Evolutionary conservation across 2,888 invertebrate species (phyloP).

Genomic region (Parascotia fuliginaria): DNA sequence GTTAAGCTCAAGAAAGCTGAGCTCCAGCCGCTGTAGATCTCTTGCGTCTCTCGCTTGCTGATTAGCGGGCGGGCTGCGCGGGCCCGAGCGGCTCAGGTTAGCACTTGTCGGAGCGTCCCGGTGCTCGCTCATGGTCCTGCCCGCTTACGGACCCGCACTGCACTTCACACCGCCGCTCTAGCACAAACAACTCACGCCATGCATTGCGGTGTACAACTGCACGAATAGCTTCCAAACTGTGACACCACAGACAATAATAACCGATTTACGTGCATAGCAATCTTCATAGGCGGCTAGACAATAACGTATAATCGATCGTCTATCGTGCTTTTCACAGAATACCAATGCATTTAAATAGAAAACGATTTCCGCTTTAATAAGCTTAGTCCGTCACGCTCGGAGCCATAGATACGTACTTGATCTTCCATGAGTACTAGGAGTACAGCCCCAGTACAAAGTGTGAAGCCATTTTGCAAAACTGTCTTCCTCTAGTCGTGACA

Average conservation of each 20-base stretch:
- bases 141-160: conserved; percentile 47
- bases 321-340: conserved; percentile 68
- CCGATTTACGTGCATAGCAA: conserved; percentile 73
- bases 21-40: conserved; percentile 78
- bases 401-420: conserved; percentile 75
- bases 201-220: conserved; percentile 67
- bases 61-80: conserved; percentile 67
- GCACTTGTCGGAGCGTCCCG: conserved; percentile 67
- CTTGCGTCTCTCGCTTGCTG: conserved; percentile 60
- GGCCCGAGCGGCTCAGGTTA: conserved; percentile 54
- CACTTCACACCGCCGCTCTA: conserved; percentile 60
- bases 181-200: conserved; percentile 66
- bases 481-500: conserved; percentile 77
- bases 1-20: conserved; percentile 82
- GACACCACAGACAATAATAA: conserved; percentile 71
- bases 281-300: conserved; percentile 66
- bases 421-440: conserved; percentile 70
- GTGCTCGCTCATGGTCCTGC: conserved; percentile 58
- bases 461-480: conserved; percentile 70
- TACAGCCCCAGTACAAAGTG: conserved; percentile 53
- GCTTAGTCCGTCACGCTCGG: conserved; percentile 53
- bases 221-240: conserved; percentile 69
- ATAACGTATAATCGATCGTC: conserved; percentile 72
- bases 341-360: conserved; percentile 57
- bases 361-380: conserved; percentile 55